Conservation (phyloP, 1,140 invertebrate genomes). For the Pogonomyrmex barbatus region DNA sequence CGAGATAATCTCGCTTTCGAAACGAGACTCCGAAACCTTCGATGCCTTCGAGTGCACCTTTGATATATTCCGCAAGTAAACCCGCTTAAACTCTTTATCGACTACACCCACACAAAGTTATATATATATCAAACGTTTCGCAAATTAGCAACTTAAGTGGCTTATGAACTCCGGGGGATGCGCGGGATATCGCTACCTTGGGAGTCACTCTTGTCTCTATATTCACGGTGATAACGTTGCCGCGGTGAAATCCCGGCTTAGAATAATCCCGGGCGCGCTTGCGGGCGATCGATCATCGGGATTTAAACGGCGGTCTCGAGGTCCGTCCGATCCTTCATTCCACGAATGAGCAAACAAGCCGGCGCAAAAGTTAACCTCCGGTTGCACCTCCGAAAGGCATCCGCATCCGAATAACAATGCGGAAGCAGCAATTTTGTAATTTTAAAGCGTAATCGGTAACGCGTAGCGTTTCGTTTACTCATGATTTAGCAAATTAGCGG, state of each 20-base stretch:
- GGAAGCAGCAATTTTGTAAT: neutral
- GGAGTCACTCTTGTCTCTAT: slow-evolving; percentile 42
- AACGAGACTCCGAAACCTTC: neutral
- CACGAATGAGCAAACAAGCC: slow-evolving; percentile 15
- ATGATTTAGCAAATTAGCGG: neutral
- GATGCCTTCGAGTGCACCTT: neutral
- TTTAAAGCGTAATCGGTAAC: neutral
- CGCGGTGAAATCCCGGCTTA: slow-evolving; percentile 48
- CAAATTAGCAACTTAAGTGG: slow-evolving; percentile 61
- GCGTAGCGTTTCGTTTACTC: neutral
- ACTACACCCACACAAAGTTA: neutral
- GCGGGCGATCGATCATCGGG: slow-evolving; percentile 52
- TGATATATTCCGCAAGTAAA: slow-evolving; percentile 13
- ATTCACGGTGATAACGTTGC: slow-evolving; percentile 47
- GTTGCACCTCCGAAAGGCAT: neutral
- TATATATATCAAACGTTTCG: slow-evolving; percentile 48
- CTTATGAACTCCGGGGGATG: slow-evolving; percentile 45
- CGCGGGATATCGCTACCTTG: slow-evolving; percentile 26
- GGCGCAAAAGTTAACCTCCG: neutral
- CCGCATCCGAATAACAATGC: neutral
- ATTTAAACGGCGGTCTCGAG: slow-evolving; percentile 32
- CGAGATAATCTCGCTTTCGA: neutral
- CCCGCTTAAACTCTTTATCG: neutral
- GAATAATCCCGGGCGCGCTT: slow-evolving; percentile 42
- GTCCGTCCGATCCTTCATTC: slow-evolving; percentile 9